Evolutionary conservation across 2,888 invertebrate genomes (phyloP).

Genomic region (Cryptus armator): DNA sequence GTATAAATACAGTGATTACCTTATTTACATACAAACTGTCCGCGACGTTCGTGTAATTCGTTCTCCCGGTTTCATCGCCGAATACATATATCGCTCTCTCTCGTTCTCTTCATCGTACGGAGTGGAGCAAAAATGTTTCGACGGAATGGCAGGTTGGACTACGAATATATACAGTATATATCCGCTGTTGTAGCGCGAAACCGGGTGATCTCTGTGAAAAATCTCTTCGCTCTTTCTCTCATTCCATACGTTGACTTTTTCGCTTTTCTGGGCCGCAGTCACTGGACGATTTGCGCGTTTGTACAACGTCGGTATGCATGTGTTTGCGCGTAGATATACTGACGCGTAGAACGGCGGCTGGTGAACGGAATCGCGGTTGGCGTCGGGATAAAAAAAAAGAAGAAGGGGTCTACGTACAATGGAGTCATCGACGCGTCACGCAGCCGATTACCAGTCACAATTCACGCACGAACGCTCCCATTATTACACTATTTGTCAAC

Average conservation of each 20-base stretch:
- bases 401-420: slow-evolving; percentile 62
- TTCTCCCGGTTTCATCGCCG: neutral
- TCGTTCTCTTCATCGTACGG: neutral
- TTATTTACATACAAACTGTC: neutral
- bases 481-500: slow-evolving; percentile 72
- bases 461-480: slow-evolving; percentile 68
- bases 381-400: slow-evolving; percentile 52
- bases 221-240: slow-evolving; percentile 35
- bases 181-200: neutral
- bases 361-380: slow-evolving; percentile 56
- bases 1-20: slow-evolving; percentile 14
- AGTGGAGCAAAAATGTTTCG: slow-evolving; percentile 37
- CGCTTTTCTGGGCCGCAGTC: slow-evolving; percentile 43
- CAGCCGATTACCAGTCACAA: slow-evolving; percentile 69
- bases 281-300: slow-evolving; percentile 64
- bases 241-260: slow-evolving; percentile 43
- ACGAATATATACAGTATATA: slow-evolving; percentile 16
- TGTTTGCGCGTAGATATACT: slow-evolving; percentile 32
- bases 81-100: neutral
- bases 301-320: slow-evolving; percentile 31
- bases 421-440: slow-evolving; percentile 70
- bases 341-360: slow-evolving; percentile 21
- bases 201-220: slow-evolving; percentile 53
- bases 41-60: neutral
- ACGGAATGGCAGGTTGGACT: slow-evolving; percentile 23